Evolutionary conservation across 1,140 invertebrate genomes (phyloP), one percentile per base, ranked within the genome.

Genomic region (Prorops nasuta): DNA sequence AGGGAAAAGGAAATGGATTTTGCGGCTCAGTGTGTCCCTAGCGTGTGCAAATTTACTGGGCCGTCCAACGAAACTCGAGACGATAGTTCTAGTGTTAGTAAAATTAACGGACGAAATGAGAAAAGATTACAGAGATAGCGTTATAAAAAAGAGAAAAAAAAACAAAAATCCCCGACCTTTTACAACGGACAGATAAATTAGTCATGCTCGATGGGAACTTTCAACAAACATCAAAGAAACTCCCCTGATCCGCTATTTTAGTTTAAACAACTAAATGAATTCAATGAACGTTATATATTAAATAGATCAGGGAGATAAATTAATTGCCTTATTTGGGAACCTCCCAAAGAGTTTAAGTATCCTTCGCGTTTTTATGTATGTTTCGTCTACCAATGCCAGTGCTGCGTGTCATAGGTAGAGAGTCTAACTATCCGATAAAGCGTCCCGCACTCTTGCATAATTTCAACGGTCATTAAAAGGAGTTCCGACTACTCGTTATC

Each of bases 391-490:
- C 50, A 58, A 58, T 46, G 51, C 51, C 55, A 52, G 35, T 48
- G 46, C 18, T 49, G 24, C n/a, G 43, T 40, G 41, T 60, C 51
- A 56, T 63, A 65, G 64, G 63, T 68, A 72, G 60, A 74, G 71
- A 72, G 64, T 61, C 60, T 67, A 67, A 67, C 60, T 71, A 73
- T 69, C 66, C 64, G 63, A 71, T 74, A 70, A 72, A 74, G 71
- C 72, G 68, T 75, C 71, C 69, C 67, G 67, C 71, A 72, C 72
- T 71, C 66, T 73, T 71, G 69, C 58, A 73, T 28, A 60, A 55
- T 66, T 67, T 58, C 60, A 44, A 52, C 61, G 68, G 62, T 62
- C 52, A 63, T 71, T 65, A 71, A 70, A 65, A 61, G 67, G 70
- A 72, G 69, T 71, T 71, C 69, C 69, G 66, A 71, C 59, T 55